Evolutionary conservation across 2,113 vertebrate species (phyloP).

Genomic region (Chiloscyllium plagiosum): DNA sequence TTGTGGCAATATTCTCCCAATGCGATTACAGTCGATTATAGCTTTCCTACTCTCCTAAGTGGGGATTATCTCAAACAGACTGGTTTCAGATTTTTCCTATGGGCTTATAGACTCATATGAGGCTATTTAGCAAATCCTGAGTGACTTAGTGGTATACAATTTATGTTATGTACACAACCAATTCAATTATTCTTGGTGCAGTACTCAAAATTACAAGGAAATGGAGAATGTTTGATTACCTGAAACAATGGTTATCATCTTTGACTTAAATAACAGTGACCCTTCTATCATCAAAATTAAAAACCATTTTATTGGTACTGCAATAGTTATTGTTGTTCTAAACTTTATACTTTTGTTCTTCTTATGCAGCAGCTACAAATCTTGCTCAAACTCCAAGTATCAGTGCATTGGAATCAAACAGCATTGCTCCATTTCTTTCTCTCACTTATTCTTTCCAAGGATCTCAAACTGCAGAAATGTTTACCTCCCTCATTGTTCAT

Average conservation of each 20-base stretch:
- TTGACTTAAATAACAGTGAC: background rate
- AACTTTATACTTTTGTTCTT: background rate
- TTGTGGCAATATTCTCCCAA: background rate
- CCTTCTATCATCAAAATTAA: background rate
- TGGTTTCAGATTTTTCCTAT: background rate
- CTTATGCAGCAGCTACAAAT: background rate
- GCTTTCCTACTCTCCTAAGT: background rate
- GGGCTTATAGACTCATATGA: background rate
- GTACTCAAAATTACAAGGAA: background rate
- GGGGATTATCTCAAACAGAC: background rate
- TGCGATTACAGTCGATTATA: background rate
- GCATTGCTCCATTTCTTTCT: background rate
- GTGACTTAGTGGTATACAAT: background rate
- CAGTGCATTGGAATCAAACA: background rate
- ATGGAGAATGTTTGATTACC: background rate
- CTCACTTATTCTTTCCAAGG: background rate
- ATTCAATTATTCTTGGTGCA: background rate
- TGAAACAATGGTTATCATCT: background rate
- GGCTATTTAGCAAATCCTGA: constrained; percentile 12
- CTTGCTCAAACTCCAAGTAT: background rate
- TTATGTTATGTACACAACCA: background rate
- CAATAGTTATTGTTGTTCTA: background rate
- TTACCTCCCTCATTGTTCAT: background rate
- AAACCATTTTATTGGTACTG: background rate
- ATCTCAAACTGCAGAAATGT: background rate